Evolutionary conservation across 2,797 vertebrate genomes (phyloP).

Genomic region (Gorsachius magnificus): DNA sequence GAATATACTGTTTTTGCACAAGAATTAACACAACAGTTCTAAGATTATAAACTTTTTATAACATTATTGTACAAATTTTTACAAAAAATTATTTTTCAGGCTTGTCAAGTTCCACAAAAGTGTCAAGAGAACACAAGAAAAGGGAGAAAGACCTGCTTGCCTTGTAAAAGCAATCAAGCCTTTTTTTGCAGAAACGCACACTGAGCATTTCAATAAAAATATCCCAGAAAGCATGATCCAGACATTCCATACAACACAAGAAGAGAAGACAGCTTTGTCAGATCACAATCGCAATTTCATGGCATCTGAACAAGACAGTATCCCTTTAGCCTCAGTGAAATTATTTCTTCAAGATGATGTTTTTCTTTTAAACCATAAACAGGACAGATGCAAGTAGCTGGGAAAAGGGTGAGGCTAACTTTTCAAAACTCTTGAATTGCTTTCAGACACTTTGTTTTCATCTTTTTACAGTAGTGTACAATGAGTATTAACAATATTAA

Average conservation of each 20-base stretch:
- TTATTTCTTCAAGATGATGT: conserved; percentile 60
- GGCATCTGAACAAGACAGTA: conserved; percentile 74
- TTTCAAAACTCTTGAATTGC: conserved; percentile 51
- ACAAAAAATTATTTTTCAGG: conserved; percentile 89
- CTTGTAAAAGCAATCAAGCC: conserved; percentile 69
- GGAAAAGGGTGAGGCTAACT: conserved; percentile 47
- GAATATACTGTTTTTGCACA: conserved; percentile 98
- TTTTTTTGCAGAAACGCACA: conserved; percentile 79
- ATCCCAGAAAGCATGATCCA: conserved; percentile 82
- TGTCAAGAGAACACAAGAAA: conserved; percentile 93
- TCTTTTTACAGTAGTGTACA: conserved; percentile 75
- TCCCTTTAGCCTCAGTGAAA: conserved; percentile 66
- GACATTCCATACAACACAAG: conserved; percentile 76
- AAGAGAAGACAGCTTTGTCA: conserved; percentile 74
- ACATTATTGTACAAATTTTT: conserved; percentile 99
- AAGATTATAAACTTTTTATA: conserved; percentile 95
- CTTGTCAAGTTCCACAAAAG: conserved; percentile 95
- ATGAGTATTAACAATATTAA: conserved; percentile 76
- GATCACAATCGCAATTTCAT: conserved; percentile 77
- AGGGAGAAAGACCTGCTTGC: conserved; percentile 80
- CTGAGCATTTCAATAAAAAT: conserved; percentile 83
- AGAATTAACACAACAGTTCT: conserved; percentile 89
- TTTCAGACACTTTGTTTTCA: conserved; percentile 57
- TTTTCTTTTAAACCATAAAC: conserved; percentile 49
- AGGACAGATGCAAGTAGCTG: conserved; percentile 46